These are phyloP conservation scores for Neostethus bicornis DNA, from an alignment of 2,797 vertebrate species.

Conservation along the genomic window DNA sequence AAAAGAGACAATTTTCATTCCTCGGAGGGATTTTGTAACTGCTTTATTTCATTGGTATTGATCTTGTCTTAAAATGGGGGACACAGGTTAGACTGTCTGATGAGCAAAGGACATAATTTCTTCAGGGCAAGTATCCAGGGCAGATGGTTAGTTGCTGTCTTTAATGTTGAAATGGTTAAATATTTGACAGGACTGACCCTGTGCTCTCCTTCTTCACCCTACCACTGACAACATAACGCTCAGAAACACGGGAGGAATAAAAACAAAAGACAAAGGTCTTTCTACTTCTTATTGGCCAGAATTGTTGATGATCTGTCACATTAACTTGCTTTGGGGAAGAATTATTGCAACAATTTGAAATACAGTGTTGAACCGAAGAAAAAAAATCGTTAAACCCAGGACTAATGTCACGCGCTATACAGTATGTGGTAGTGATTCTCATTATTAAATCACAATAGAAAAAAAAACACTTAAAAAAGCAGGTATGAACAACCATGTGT, in stretches of 20 bases:
- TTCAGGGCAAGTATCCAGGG: slow-evolving; percentile 48
- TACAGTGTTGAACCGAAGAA: slow-evolving; percentile 72
- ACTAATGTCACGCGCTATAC: slow-evolving; percentile 75
- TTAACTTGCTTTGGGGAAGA: slow-evolving; percentile 75
- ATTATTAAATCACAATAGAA: slow-evolving; percentile 73
- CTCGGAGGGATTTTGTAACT: slow-evolving; percentile 47
- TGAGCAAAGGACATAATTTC: slow-evolving; percentile 63
- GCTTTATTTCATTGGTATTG: slow-evolving; percentile 70
- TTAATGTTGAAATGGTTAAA: slow-evolving; percentile 56
- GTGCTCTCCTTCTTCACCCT: slow-evolving; percentile 35
- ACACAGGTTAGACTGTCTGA: slow-evolving; percentile 43
- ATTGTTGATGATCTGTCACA: slow-evolving; percentile 82
- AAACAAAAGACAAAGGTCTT: slow-evolving; percentile 81
- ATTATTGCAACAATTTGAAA: slow-evolving; percentile 80
- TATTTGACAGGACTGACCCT: slow-evolving; percentile 57
- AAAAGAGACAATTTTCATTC: slow-evolving; percentile 48
- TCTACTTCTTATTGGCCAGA: slow-evolving; percentile 68
- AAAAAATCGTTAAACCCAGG: slow-evolving; percentile 76
- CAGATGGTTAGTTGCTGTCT: slow-evolving; percentile 30
- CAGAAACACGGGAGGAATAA: slow-evolving; percentile 71
- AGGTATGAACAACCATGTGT: slow-evolving; percentile 37
- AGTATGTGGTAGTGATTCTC: slow-evolving; percentile 67
- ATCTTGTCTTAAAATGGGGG: slow-evolving; percentile 65
- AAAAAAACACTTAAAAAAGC: slow-evolving; percentile 58
- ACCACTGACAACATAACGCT: slow-evolving; percentile 43